phyloP scores from a whole-genome alignment of 2,888 invertebrate genomes.

The Agonopterix arenella region DNA sequence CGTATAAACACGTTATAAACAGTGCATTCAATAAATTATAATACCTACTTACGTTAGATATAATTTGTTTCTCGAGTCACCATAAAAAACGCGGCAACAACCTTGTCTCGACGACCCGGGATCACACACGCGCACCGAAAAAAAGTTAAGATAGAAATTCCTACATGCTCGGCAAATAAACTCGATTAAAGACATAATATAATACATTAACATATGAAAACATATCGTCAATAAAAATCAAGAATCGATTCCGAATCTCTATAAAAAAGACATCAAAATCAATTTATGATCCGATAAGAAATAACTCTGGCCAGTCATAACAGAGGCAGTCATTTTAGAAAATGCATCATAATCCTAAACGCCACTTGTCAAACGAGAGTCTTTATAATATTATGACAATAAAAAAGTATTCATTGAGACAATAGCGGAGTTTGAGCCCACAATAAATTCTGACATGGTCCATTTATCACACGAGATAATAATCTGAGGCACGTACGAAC shows the following conservation, averaged over 20 bases:
- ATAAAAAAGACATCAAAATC: conserved; percentile 68
- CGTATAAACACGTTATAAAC: conserved; percentile 65
- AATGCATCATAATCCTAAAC: conserved; percentile 60
- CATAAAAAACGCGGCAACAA: conserved; percentile 30
- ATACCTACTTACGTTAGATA: not conserved
- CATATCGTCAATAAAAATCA: conserved; percentile 51
- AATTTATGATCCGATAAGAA: conserved; percentile 57
- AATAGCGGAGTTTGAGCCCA: conserved; percentile 64
- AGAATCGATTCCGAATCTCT: conserved; percentile 58
- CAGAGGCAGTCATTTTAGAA: conserved; percentile 37
- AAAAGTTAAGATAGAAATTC: conserved; percentile 14
- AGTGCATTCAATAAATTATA: conserved; percentile 57
- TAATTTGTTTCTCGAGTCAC: conserved; percentile 1
- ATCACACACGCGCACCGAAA: conserved; percentile 1
- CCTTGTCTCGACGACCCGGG: conserved; percentile 19
- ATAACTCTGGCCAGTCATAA: conserved; percentile 38
- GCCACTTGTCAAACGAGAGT: conserved; percentile 62
- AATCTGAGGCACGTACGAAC: conserved; percentile 41
- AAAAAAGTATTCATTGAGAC: conserved; percentile 76
- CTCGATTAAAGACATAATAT: conserved; percentile 39
- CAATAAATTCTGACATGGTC: conserved; percentile 69
- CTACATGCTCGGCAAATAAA: conserved; percentile 22
- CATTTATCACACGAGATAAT: conserved; percentile 71
- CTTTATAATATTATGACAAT: conserved; percentile 65
- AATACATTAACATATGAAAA: conserved; percentile 67